phyloP scores from a whole-genome alignment of 2,113 vertebrate species.

The Cettia cetti region DNA sequence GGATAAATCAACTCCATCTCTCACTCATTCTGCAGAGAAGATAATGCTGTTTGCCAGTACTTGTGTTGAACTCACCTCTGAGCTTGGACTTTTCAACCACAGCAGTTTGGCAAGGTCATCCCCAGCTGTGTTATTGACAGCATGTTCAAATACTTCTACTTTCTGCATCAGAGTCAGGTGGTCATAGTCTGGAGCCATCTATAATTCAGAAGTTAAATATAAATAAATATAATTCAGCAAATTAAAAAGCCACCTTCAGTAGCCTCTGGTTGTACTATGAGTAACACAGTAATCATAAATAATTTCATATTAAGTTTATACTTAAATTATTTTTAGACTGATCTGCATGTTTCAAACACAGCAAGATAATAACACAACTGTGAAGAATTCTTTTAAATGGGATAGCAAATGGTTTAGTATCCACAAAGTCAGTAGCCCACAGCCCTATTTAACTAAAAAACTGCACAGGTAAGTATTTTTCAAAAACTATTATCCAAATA shows the following conservation, averaged over 20 bases:
- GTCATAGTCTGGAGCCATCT: conserved; percentile 99
- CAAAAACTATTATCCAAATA: not conserved
- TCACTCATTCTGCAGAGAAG: not conserved
- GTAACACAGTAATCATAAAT: not conserved
- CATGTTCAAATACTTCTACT: conserved; percentile 98
- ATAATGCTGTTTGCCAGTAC: not conserved
- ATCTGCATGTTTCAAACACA: not conserved
- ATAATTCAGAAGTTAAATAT: not conserved
- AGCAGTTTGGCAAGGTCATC: conserved; percentile 96
- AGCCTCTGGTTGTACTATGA: not conserved
- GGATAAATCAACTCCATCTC: not conserved
- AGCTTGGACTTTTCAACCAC: conserved; percentile 98
- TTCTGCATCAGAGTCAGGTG: conserved; percentile 99
- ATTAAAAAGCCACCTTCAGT: not conserved
- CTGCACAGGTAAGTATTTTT: not conserved
- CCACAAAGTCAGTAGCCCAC: not conserved
- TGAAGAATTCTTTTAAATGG: not conserved
- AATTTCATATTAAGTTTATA: not conserved
- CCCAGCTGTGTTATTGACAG: conserved; percentile 96
- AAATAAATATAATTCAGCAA: too few species aligned
- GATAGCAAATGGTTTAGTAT: not conserved
- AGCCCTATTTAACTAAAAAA: not conserved
- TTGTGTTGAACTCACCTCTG: conserved; percentile 78
- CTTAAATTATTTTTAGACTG: not conserved
- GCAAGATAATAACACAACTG: not conserved